Percentiles rank a stretch among this genome's conserved stretches.
Evolutionary conservation across 2,888 invertebrate species (phyloP).

Genomic region (Nasonovia ribisnigri): DNA sequence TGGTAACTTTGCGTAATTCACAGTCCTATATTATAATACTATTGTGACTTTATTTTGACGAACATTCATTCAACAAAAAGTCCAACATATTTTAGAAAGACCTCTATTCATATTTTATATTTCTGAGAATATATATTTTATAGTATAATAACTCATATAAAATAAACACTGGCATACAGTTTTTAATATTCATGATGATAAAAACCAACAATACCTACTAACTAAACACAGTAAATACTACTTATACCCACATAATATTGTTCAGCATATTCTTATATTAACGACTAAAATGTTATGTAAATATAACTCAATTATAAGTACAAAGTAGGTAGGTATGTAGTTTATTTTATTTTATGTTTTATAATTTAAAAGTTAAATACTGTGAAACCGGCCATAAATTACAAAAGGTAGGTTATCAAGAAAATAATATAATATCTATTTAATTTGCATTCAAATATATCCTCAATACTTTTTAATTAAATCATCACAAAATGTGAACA

Average conservation of each 20-base stretch:
- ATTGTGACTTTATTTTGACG: neutral
- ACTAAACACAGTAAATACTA: too few relatives aligned
- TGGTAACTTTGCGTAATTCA: neutral
- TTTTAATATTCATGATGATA: neutral
- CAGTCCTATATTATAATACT: neutral
- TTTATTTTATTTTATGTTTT: neutral
- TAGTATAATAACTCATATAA: neutral
- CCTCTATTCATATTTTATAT: neutral
- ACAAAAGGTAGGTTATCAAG: neutral
- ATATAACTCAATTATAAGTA: neutral
- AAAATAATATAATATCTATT: too few relatives aligned
- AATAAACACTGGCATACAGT: neutral
- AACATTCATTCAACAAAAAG: neutral
- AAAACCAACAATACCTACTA: neutral
- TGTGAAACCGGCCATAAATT: neutral
- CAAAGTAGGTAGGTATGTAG: neutral
- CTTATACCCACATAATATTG: neutral
- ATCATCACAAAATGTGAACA: neutral
- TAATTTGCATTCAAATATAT: neutral
- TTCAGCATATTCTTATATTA: neutral
- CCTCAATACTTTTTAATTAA: neutral
- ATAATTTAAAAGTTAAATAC: neutral
- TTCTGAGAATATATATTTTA: neutral
- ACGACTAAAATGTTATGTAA: neutral
- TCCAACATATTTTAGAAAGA: neutral